Evolutionary conservation across 2,113 vertebrate species (phyloP), one percentile per base, ranked within the genome.

Genomic region (Lichenostomus cassidix): DNA sequence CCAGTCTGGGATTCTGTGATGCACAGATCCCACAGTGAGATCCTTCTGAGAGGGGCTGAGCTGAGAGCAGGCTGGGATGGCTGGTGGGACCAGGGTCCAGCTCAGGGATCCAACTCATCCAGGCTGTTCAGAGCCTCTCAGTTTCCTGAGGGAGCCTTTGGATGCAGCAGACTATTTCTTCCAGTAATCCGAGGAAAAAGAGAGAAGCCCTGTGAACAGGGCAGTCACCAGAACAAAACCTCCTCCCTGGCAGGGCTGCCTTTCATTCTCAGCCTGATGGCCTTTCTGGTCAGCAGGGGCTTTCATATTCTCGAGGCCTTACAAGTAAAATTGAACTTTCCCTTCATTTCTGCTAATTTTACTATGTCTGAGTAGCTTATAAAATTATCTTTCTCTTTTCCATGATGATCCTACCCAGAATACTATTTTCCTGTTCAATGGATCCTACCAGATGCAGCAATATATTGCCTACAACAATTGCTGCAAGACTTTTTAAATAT

Each of bases 311-410:
- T 83, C 58, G n/a, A 77, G 18, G 3, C 2, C 39, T 91, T 80
- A 49, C 27, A 75, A 46, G 8, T 41, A 58, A 79, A 83, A 73
- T 29, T 0, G 7, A 84, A 67, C 71, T 91, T 84, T 76, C 49
- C 25, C 21, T 87, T 86, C 2, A 31, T 52, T 81, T 82, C 62
- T 87, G 31, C n/a, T 76, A 58, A 76, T 90, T 82, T 41, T 49
- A 41, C 28, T 15, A 15, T 1, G 2, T 46, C 35, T 88, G 42
- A 47, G 17, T 25, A 63, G 58, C 44, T 83, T 33, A 62, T 82
- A 23, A 62, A 95, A 84, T 90, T 41, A 69, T 55, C 31, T 83
- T n/a, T 77, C 21, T 84, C 19, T 73, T 79, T 74, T 60, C 86
- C 77, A 65, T 68, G 60, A 37, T 20, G 33, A 59, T 47, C 46